Evolutionary conservation across 2,797 vertebrate genomes (phyloP).

Genomic region (Spondyliosoma cantharus): DNA sequence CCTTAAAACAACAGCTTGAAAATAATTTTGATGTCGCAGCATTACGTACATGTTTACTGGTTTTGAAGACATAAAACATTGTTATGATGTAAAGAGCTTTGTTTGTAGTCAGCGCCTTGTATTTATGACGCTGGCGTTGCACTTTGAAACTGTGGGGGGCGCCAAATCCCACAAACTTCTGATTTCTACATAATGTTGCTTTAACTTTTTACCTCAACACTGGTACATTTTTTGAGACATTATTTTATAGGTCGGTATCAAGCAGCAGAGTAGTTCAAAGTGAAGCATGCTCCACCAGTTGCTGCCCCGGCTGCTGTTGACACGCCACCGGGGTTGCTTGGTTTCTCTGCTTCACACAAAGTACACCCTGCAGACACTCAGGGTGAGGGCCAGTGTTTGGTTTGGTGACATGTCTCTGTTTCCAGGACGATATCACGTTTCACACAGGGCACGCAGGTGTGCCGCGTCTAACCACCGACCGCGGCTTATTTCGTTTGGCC

Average conservation of each 20-base stretch:
- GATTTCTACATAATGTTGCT: too few species aligned
- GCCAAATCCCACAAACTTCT: too few species aligned
- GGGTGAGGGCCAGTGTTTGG: not conserved
- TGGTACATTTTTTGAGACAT: not conserved
- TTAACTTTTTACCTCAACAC: too few species aligned
- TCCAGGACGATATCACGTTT: conserved; percentile 4
- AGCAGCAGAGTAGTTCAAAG: not conserved
- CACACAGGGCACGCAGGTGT: not conserved
- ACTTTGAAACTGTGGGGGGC: too few species aligned
- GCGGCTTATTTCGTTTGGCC: not conserved
- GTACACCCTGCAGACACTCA: not conserved
- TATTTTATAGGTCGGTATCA: not conserved
- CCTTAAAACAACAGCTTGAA: too few species aligned
- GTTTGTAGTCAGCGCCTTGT: too few species aligned
- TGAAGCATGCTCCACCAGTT: not conserved
- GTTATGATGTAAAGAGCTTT: too few species aligned
- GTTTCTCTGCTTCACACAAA: not conserved
- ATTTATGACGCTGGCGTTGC: too few species aligned
- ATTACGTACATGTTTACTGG: too few species aligned
- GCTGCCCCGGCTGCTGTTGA: not conserved
- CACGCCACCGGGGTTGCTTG: not conserved
- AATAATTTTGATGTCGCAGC: too few species aligned
- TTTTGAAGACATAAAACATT: too few species aligned
- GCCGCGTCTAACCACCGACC: not conserved
- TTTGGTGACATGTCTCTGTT: conserved; percentile 3